Percentiles rank a stretch among this genome's conserved stretches.
Conservation (phyloP, 2,797 vertebrate species). For the Myiothlypis coronata region DNA sequence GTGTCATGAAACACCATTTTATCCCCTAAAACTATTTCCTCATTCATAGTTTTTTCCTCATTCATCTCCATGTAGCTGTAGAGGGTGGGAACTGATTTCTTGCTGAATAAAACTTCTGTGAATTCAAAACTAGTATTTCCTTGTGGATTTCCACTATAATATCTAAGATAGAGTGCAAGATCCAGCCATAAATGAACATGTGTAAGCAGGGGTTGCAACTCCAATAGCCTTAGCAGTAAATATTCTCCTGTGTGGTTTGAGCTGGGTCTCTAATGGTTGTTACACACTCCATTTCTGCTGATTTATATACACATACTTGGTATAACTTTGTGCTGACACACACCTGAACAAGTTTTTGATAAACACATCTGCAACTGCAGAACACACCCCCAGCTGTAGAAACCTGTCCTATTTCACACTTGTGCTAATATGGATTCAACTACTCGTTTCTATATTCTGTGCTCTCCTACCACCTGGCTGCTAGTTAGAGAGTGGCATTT, state of each 20-base stretch:
- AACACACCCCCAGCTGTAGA: not conserved
- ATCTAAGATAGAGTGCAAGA: not conserved
- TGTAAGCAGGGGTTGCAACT: not conserved
- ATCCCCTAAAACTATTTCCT: not conserved
- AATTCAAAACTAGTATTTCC: not conserved
- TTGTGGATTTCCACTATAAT: not conserved
- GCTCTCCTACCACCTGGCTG: not conserved
- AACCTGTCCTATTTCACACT: not conserved
- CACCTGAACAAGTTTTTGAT: not conserved
- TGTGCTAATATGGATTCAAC: not conserved
- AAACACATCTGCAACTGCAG: not conserved
- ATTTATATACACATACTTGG: not conserved
- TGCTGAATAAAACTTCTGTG: not conserved
- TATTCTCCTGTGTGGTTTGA: not conserved
- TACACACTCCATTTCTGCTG: not conserved
- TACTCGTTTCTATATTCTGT: not conserved
- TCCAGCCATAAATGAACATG: not conserved
- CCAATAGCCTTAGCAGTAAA: not conserved
- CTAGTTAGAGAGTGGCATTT: not conserved
- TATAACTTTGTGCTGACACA: not conserved
- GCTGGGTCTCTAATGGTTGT: not conserved
- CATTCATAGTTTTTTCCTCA: not conserved
- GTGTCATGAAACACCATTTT: not conserved
- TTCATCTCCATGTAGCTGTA: not conserved
- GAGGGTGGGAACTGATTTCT: not conserved